Conservation (phyloP, 1,140 invertebrate species). For the Batillaria attramentaria region DNA sequence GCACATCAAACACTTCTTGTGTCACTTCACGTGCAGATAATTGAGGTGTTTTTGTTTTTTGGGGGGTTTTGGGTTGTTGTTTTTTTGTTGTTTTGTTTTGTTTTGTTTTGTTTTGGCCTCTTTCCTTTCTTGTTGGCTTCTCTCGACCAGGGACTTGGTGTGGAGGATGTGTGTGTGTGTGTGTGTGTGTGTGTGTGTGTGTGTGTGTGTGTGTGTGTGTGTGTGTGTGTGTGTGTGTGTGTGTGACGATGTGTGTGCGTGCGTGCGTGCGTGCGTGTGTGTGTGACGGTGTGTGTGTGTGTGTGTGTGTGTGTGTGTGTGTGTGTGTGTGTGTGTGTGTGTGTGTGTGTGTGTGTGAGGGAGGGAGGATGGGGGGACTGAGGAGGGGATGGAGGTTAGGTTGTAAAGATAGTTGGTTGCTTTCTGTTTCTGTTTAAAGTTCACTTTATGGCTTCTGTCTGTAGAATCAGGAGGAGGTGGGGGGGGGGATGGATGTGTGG, state of each 20-base stretch:
- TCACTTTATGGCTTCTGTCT: neutral
- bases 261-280: neutral
- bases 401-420: neutral
- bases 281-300: neutral
- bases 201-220: constrained; percentile 1
- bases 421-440: neutral
- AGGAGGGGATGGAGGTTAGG: neutral
- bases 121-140: neutral
- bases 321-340: neutral
- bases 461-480: no score
- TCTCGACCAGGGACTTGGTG: neutral
- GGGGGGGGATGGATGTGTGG: no score
- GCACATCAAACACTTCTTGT: neutral
- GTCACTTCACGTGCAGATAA: neutral
- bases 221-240: constrained; percentile 5
- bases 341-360: neutral
- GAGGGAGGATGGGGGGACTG: neutral
- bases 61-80: neutral
- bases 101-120: neutral
- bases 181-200: constrained; percentile 1
- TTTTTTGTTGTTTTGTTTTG: neutral
- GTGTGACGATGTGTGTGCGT: constrained; percentile 7
- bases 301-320: neutral
- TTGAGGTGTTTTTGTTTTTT: neutral
- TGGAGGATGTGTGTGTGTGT: neutral